Base-by-base conservation (phyloP, 2,113 vertebrate genomes). In the Vanacampus margaritifer region DNA sequence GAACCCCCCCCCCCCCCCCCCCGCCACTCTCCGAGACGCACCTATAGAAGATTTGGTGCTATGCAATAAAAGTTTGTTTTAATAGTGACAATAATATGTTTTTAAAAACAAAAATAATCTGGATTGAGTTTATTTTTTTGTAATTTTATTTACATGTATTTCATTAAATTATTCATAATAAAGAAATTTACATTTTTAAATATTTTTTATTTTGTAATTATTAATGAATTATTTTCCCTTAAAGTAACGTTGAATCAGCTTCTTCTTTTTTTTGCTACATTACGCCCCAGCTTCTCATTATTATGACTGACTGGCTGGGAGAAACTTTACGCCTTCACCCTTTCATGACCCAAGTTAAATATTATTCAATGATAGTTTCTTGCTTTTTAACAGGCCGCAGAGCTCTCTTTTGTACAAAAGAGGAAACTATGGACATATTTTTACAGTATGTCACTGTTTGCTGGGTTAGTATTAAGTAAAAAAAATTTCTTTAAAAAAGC, bases 11-110 rank as follows among this genome's bases (percentile, higher is more conserved):
- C n/a, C n/a, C n/a, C n/a, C n/a, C n/a, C n/a, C 45, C 59, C 74
- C 67, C 26, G 35, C 43, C 53, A 74, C 67, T 24, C 72, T 28
- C 74, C 69, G 61, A 36, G 41, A 59, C 67, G 7, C 68, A 26
- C n/a, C 13, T 26, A 62, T 6, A 62, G 60, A 43, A 17, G 21
- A 13, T 13, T 14, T 61, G 11, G n/a, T 61, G 37, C 66, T 11
- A 71, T 59, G 71, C 69, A 74, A 64, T 43, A 43, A 41, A 41
- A 23, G 26, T 5, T 43, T 43, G n/a, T 43, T 3, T 21, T n/a
- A 2, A 41, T 13, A 12, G 11, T 21, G 12, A 14, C 21, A 13
- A 5, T 21, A 23, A 14, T 11, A 14, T 61, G 39, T 24, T 19
- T 59, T 37, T 37, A 39, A 60, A n/a, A 60, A 19, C 58, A 59